These are phyloP conservation scores for Zonotrichia leucophrys DNA, from an alignment of 2,113 vertebrate species.

Conservation along the genomic window DNA sequence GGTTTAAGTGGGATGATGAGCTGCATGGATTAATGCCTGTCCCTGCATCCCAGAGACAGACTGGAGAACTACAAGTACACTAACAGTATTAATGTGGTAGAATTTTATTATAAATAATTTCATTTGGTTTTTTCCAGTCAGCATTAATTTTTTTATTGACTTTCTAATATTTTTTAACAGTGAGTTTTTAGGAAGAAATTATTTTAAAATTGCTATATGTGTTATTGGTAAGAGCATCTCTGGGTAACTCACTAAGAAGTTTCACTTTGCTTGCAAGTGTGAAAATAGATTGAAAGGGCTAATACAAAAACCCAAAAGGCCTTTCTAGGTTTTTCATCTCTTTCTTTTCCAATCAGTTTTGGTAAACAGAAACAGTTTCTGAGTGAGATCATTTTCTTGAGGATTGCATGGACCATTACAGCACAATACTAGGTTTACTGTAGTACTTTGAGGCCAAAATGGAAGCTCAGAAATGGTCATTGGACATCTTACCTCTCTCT, in stretches of 20 bases:
- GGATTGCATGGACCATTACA: not conserved
- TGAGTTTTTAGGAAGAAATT: not conserved
- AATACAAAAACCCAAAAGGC: not conserved
- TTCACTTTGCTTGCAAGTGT: not conserved
- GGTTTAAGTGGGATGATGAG: not conserved
- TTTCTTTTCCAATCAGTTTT: not conserved
- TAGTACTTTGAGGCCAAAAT: not conserved
- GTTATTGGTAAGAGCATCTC: not conserved
- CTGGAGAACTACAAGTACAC: not conserved
- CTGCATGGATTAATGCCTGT: not conserved
- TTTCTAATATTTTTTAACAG: not conserved
- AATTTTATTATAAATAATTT: not conserved
- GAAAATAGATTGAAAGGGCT: not conserved
- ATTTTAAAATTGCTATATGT: not conserved
- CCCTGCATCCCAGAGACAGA: not conserved
- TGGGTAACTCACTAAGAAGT: not conserved
- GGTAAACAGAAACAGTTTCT: not conserved
- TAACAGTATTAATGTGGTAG: not conserved
- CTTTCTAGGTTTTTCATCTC: not conserved
- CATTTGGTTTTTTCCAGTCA: not conserved
- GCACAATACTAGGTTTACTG: not conserved
- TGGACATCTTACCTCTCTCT: no score
- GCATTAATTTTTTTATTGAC: not conserved
- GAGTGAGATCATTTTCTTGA: not conserved
- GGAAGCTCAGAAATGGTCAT: not conserved